Evolutionary conservation across 1,140 invertebrate genomes (phyloP), one percentile per base, ranked within the genome.

Genomic region (Neelides sp.): DNA sequence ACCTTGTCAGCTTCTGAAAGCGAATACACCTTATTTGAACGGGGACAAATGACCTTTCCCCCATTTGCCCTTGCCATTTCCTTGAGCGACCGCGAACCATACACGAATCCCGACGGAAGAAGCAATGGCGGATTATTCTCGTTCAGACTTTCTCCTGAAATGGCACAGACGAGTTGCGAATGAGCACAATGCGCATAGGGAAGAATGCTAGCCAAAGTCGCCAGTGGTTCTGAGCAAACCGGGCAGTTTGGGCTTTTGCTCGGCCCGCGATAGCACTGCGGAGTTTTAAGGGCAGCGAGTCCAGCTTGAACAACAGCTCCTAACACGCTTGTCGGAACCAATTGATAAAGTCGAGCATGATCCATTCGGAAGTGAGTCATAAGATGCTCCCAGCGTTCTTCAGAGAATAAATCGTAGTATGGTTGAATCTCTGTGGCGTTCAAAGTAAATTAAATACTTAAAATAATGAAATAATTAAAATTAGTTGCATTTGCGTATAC

Each of bases 101-200:
- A 97, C 42, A 97, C 89, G 69, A 91, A 85, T 48, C 93, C 93
- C 74, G 98, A 98, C 34, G 95, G 94, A 67, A 98, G 75, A 80
- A 95, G 92, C 81, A 98, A 87, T 0, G 95, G 94, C 57, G 85
- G 86, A 71, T 98, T 98, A 68, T 97, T 81, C 69, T 98, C 94
- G 72, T 98, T 95, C 39, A 98, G 72, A n/a, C 88, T 82, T 58
- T 85, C 75, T 4, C 89, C 87, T 43, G 86, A 89, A 53, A 96
- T 85, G 59, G 83, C 78, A 65, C 89, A 95, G 57, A 98, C 85
- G 2, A 98, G 74, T 35, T 87, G 78, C 51, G 89, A 91, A 67
- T 97, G 92, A 20, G 90, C 88, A 68, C 90, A 94, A 72, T 98
- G 94, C 37, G 93, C 89, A 70, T 85, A 94, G 34, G 95, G 94